phyloP scores from a whole-genome alignment of 2,113 vertebrate genomes.

The Pteropus alecto region DNA sequence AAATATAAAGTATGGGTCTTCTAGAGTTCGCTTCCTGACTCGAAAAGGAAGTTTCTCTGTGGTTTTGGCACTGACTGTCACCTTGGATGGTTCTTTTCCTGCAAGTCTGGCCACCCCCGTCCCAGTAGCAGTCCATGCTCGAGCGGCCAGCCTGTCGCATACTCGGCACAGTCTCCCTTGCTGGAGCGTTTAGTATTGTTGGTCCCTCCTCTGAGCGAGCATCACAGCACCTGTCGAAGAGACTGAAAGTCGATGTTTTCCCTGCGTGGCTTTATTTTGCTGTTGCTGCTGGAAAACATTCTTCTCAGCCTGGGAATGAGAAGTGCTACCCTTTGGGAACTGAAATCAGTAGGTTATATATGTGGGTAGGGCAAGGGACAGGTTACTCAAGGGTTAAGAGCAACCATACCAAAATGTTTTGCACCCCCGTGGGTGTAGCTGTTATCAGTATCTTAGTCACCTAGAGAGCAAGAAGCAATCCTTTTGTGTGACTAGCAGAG shows the following conservation, averaged over 20 bases:
- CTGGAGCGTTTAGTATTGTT: rapidly evolving
- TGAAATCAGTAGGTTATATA: rapidly evolving
- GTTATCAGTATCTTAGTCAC: not conserved
- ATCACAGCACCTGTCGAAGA: not conserved
- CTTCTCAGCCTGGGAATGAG: not conserved
- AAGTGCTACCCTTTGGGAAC: not conserved
- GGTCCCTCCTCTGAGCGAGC: not conserved
- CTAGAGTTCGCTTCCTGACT: not conserved
- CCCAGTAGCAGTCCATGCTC: not conserved
- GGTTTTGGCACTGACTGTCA: not conserved
- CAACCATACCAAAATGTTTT: rapidly evolving
- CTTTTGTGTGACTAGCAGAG: not conserved
- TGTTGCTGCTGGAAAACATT: not conserved
- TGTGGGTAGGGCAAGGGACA: not conserved
- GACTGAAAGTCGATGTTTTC: rapidly evolving
- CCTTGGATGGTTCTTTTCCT: not conserved
- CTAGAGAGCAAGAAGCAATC: not conserved
- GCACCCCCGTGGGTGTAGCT: rapidly evolving
- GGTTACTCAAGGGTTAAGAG: not conserved
- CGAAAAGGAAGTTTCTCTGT: not conserved
- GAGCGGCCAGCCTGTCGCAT: rapidly evolving
- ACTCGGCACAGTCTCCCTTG: not conserved
- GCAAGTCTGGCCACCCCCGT: not conserved
- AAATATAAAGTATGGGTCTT: rapidly evolving
- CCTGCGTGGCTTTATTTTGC: not conserved